phyloP scores from a whole-genome alignment of 2,888 invertebrate genomes.

The Chirona hameri region DNA sequence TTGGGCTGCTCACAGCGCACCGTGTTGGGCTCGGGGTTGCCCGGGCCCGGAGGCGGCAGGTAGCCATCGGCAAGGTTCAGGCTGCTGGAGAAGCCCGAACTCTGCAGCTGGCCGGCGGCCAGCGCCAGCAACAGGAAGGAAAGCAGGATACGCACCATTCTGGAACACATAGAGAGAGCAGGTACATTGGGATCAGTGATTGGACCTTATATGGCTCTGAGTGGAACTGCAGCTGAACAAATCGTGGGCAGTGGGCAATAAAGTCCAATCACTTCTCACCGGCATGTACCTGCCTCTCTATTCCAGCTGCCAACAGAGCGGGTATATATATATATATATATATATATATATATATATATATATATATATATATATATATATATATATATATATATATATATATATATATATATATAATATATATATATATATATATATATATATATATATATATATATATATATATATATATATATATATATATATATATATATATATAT shows the following conservation, averaged over 20 bases:
- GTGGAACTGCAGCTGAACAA: neutral
- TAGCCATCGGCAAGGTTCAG: neutral
- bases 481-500: neutral
- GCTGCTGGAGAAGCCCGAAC: neutral
- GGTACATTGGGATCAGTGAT: slow-evolving; percentile 4
- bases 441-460: neutral
- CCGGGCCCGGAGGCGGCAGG: neutral
- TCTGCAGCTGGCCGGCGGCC: neutral
- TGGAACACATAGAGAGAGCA: neutral
- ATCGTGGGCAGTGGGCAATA: neutral
- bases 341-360: neutral
- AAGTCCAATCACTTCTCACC: slow-evolving; percentile 27
- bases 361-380: neutral
- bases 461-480: neutral
- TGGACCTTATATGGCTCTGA: neutral
- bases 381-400: neutral
- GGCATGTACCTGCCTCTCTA: slow-evolving; percentile 8
- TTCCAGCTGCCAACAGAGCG: neutral
- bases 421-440: neutral
- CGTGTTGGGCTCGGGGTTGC: too few species aligned
- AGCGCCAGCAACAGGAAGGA: neutral
- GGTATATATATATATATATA: neutral
- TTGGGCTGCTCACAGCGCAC: neutral
- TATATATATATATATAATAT: neutral
- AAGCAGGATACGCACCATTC: neutral